Evolutionary conservation across 2,113 vertebrate species (phyloP).

Genomic region (Crotalus viridis): DNA sequence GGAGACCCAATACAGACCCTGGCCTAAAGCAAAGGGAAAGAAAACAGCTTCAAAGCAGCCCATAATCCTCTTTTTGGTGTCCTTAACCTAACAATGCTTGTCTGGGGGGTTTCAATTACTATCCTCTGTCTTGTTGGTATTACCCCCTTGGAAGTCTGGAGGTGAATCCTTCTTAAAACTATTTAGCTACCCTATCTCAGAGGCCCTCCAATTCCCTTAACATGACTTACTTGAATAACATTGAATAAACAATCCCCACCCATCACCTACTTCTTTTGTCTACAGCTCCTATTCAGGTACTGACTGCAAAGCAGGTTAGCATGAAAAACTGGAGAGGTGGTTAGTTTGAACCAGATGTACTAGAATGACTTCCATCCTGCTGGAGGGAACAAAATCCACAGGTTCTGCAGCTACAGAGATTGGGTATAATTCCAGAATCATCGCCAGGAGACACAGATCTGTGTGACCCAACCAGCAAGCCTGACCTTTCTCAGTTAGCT

Average conservation of each 20-base stretch:
- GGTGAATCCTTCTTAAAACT: constrained; percentile 68
- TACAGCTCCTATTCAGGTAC: constrained; percentile 72
- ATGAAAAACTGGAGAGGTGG: constrained; percentile 52
- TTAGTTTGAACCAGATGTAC: constrained; percentile 43
- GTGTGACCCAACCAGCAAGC: constrained; percentile 18
- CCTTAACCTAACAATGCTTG: constrained; percentile 58
- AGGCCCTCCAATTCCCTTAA: constrained; percentile 70
- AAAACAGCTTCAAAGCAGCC: constrained; percentile 59
- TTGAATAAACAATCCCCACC: constrained; percentile 84
- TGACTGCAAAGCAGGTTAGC: constrained; percentile 64
- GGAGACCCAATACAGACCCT: constrained; percentile 24
- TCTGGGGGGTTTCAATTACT: constrained; percentile 54
- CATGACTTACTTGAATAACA: constrained; percentile 75
- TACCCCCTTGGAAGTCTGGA: constrained; percentile 56
- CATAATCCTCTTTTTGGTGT: constrained; percentile 61
- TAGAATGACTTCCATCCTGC: constrained; percentile 33
- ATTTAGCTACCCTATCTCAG: constrained; percentile 58
- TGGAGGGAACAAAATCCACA: constrained; percentile 46
- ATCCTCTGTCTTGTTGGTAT: constrained; percentile 46
- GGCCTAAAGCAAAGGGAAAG: constrained; percentile 33
- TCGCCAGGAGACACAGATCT: constrained; percentile 21
- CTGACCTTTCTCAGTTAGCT: constrained; percentile 27
- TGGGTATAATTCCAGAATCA: constrained; percentile 27
- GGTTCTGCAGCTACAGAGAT: constrained; percentile 12
- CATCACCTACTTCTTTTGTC: constrained; percentile 77